Evolutionary conservation across 64 coral and sea anemone genomes (phyloP).

Genomic region (Pocillopora verrucosa): DNA sequence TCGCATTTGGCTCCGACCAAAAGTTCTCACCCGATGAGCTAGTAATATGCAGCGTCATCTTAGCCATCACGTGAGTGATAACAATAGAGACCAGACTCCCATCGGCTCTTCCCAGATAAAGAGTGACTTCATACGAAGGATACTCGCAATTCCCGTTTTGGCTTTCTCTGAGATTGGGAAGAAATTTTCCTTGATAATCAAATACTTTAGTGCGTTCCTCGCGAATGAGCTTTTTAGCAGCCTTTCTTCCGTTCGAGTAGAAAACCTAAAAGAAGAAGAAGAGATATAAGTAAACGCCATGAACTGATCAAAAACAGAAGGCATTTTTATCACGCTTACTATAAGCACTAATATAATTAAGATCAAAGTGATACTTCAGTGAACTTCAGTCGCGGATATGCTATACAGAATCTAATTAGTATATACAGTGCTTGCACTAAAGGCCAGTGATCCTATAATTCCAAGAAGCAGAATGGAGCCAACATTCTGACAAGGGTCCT

Average conservation of each 20-base stretch:
- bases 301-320: background rate
- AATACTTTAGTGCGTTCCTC: conserved; percentile 89
- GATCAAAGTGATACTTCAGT: too few species aligned
- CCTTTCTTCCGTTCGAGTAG: conserved; percentile 23
- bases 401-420: too few species aligned
- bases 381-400: too few species aligned
- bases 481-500: too few species aligned
- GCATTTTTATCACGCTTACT: too few species aligned
- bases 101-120: conserved; percentile 72
- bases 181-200: conserved; percentile 65
- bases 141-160: conserved; percentile 42
- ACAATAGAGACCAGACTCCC: conserved; percentile 75
- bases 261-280: conserved; percentile 1
- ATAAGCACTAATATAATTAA: too few species aligned
- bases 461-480: too few species aligned
- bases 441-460: too few species aligned
- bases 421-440: too few species aligned
- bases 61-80: conserved; percentile 76
- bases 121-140: conserved; percentile 78
- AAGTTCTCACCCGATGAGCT: conserved; percentile 40
- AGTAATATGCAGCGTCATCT: conserved; percentile 42
- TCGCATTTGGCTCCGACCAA: conserved; percentile 52
- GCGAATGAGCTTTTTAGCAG: conserved; percentile 55
- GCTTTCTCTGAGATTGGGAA: conserved; percentile 47
- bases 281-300: background rate